A percentile compares a stretch with the other conserved stretches of the same genome.
Evolutionary conservation across 53 echinoderm and acorn worm genomes (phyloP).

Genomic region (Arbacia lixula): DNA sequence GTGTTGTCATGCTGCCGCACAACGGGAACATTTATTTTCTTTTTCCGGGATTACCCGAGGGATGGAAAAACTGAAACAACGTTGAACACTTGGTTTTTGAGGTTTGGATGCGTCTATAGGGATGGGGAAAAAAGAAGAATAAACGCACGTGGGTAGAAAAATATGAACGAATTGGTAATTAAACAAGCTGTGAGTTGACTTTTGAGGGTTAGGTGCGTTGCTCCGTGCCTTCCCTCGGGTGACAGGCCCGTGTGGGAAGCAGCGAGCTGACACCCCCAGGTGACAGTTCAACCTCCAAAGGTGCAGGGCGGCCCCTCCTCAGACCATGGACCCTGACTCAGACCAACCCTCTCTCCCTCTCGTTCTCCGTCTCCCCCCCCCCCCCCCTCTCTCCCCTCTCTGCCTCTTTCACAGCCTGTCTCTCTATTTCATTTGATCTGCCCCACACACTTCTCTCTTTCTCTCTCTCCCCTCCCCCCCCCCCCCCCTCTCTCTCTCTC

Average conservation of each 20-base stretch:
- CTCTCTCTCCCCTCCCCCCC: background rate
- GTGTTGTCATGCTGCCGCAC: constrained; percentile 3
- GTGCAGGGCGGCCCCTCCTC: background rate
- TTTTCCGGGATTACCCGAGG: constrained; percentile 21
- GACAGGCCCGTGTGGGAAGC: constrained; percentile 8
- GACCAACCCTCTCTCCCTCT: background rate
- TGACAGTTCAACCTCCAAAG: background rate
- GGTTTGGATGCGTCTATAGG: background rate
- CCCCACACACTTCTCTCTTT: background rate
- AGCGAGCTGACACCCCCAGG: constrained; percentile 5
- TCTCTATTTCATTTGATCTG: background rate
- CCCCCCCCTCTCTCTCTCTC: background rate
- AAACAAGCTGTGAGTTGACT: constrained; percentile 24
- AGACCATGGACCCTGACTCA: background rate
- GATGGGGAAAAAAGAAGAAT: background rate
- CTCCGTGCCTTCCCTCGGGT: constrained; percentile 9
- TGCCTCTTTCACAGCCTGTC: background rate
- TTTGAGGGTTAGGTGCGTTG: constrained; percentile 2
- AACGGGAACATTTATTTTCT: constrained; percentile 29
- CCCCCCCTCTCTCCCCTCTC: background rate
- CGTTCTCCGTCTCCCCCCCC: background rate
- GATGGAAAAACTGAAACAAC: constrained; percentile 27
- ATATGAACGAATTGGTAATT: constrained; percentile 43
- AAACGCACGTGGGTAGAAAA: background rate
- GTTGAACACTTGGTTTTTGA: too few relatives aligned